phyloP scores from a whole-genome alignment of 2,113 vertebrate genomes.

The Aegotheles bennettii region DNA sequence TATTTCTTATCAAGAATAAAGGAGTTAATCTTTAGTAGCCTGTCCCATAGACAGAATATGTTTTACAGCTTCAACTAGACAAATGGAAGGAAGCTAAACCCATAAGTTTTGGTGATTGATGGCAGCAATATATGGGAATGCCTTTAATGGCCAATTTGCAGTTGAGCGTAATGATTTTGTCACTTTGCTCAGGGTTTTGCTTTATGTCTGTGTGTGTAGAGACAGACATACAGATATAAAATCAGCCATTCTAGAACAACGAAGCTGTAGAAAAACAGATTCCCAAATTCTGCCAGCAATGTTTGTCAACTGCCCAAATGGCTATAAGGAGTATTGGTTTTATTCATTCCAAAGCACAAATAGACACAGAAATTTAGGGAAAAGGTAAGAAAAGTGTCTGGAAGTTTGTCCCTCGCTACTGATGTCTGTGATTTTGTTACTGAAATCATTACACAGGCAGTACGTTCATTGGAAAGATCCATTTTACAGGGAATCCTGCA shows the following conservation, averaged over 20 bases:
- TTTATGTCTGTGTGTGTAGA: not conserved
- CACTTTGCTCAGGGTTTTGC: constrained; percentile 72
- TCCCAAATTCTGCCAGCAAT: not conserved
- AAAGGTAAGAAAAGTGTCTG: not conserved
- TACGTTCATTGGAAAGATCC: not conserved
- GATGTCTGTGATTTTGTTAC: not conserved
- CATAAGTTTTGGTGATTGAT: not conserved
- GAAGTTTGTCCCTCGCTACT: not conserved
- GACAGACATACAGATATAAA: not conserved
- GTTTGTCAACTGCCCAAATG: not conserved
- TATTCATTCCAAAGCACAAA: not conserved
- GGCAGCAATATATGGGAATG: not conserved
- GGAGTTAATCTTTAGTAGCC: not conserved
- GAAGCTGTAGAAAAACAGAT: not conserved
- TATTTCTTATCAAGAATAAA: constrained; percentile 7
- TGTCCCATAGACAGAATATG: not conserved
- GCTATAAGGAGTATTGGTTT: not conserved
- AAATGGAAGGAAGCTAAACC: constrained; percentile 18
- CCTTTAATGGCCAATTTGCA: constrained; percentile 57
- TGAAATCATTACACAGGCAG: not conserved
- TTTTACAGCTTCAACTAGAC: not conserved
- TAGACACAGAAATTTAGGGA: not conserved
- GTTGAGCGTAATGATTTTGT: constrained; percentile 70
- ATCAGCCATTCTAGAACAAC: not conserved
- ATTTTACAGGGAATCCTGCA: not conserved